Base-by-base conservation (phyloP, 1,140 invertebrate species). In the Planococcus citri region DNA sequence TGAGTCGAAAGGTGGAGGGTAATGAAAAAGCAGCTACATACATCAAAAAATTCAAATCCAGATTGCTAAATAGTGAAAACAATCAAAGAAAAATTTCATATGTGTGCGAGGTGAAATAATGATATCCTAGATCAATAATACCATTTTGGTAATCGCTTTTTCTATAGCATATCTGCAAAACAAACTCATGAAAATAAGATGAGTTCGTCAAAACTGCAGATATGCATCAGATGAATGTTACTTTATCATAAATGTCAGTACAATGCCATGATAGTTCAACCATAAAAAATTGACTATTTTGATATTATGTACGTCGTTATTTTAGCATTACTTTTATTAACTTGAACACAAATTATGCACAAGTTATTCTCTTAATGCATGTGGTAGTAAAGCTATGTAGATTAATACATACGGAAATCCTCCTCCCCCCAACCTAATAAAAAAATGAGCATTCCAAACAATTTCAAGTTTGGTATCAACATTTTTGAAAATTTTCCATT, bases 31-130 rank as follows among this genome's bases (percentile, higher is more conserved):
- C 6, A 4, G 6, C n/a, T n/a, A n/a, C n/a, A 60, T 60, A n/a
- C n/a, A n/a, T n/a, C n/a, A n/a, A n/a, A n/a, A 60, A 4, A 9
- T 60, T 60, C 20, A 60, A 60, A 9, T 9, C 20, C 8, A 60
- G 21, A 60, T 9, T 60, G 57, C 57, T 20, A 22, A 60, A 17
- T 9, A 17, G 57, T 60, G 20, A 14, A 37, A 6, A 9, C 20
- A 60, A 60, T 60, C 57, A 60, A 17, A 20, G 17, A 60, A n/a
- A n/a, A n/a, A n/a, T n/a, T n/a, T n/a, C n/a, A 60, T 9, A 60
- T 60, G 57, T 60, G 4, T 9, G 57, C 21, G 57, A 60, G 57
- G 57, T 60, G 57, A 60, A 60, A 60, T 60, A 60, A 60, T 60
- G 57, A 60, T 60, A 60, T 20, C 20, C 17, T 20, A 60, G 17